Evolutionary conservation across 2,888 invertebrate genomes (phyloP).

Genomic region (Dorcus hopei): DNA sequence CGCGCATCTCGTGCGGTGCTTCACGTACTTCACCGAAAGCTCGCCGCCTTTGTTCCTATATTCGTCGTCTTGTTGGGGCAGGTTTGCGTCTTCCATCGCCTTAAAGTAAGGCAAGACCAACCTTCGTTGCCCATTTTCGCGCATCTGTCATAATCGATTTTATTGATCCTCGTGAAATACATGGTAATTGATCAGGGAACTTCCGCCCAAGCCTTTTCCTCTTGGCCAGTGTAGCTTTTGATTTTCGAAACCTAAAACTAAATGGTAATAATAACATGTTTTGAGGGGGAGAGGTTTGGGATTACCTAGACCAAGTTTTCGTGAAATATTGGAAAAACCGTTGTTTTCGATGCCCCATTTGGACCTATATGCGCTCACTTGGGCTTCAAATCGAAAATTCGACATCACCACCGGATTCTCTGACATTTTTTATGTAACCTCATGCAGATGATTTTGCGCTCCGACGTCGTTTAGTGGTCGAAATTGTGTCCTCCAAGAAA

Average conservation of each 20-base stretch:
- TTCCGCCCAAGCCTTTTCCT: conserved; percentile 59
- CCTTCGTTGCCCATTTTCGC: conserved; percentile 64
- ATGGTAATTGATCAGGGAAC: conserved; percentile 44
- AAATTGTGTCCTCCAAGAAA: too few relatives aligned
- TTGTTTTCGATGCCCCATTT: too few relatives aligned
- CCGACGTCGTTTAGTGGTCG: too few relatives aligned
- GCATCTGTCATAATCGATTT: conserved; percentile 68
- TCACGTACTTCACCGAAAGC: conserved; percentile 45
- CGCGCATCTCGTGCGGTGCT: conserved; percentile 48
- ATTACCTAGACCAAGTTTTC: conserved; percentile 50
- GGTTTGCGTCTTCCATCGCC: conserved; percentile 39
- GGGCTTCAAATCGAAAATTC: too few relatives aligned
- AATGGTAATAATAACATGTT: too few relatives aligned
- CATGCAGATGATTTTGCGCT: too few relatives aligned
- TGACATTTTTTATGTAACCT: too few relatives aligned
- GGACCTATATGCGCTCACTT: too few relatives aligned
- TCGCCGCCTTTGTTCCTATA: conserved; percentile 46
- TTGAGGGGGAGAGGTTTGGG: not conserved
- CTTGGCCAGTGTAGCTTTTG: conserved; percentile 47
- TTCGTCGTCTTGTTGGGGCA: conserved; percentile 35
- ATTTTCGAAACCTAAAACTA: conserved; percentile 11
- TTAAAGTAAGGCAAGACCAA: conserved; percentile 56
- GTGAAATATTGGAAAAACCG: too few relatives aligned
- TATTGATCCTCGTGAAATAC: conserved; percentile 59
- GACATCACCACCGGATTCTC: too few relatives aligned